Evolutionary conservation across 2,113 vertebrate genomes (phyloP), one percentile per base, ranked within the genome.

Genomic region (Semnornis frantzii): DNA sequence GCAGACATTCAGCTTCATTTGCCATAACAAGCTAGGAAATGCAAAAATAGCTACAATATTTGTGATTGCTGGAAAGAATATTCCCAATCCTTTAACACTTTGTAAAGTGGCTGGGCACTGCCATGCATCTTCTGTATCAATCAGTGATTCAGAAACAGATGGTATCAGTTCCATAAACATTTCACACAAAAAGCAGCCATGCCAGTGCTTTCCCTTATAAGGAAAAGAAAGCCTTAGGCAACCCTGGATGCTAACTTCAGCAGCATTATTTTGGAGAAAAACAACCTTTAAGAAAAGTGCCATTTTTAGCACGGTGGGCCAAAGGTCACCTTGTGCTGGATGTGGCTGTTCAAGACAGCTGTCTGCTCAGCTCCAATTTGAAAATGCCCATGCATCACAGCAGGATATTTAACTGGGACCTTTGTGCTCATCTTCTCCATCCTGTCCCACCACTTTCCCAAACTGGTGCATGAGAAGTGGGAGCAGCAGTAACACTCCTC

Each of bases 71-170:
- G 66, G 77, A 48, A 86, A 86, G 81, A 86, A 78, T 64, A 24
- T 60, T 92, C 21, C 42, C 48, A 74, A 31, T 60, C 52, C 42
- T 89, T 89, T 88, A 78, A 46, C 87, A 93, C 77, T 89, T 64
- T 71, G 66, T 52, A 64, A 68, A 85, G 73, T 64, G 83, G 77
- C 77, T 72, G 73, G 64, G 91, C 68, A 82, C 30, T 66, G 82
- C 84, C 71, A 19, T 72, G 8, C 42, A 78, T 54, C 44, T 81
- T 70, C 84, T 71, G 14, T 84, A 90, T 78, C 83, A 90, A 89
- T 93, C 92, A 93, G 71, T 75, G 58, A 78, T 89, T 93, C 87
- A 75, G 83, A 89, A 92, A 86, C 94, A 96, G 93, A 93, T 94
- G 94, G 93, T 68, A 0, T 68, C 90, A 92, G 48, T 92, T 94